Base-by-base conservation (phyloP, 2,113 vertebrate genomes). In the Bubo bubo region DNA sequence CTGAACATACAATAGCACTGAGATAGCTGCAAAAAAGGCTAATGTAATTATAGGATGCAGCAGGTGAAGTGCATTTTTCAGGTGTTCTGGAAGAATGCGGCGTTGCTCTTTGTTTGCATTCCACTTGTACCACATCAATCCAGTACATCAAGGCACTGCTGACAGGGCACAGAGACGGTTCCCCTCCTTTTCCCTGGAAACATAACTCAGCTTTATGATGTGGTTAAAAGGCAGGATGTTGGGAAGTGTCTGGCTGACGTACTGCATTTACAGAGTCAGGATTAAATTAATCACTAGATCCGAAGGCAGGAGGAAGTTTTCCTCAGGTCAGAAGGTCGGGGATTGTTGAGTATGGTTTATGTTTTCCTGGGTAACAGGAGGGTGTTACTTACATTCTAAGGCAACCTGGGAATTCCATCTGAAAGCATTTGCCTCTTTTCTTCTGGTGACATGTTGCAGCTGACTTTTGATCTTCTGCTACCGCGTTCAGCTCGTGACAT, bases 251-350 rank as follows among this genome's bases (percentile, higher is more conserved):
- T 93, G 66, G 43, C 6, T 77, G 64, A 72, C 0, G 1, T 63
- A 71, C 21, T 50, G 73, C 39, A 55, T 87, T 79, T 91, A 45
- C 53, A 52, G 81, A 92, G 82, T 75, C 85, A 76, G 90, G 80
- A 91, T 94, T 93, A 94, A 89, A 85, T 93, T 79, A 96, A 91
- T 85, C 62, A 79, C 49, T 73, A 60, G 35, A 71, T 81, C 60
- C 91, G 68, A 92, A 49, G 52, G 91, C 41, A 95, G 60, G 26
- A 87, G 62, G 87, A 95, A 82, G 17, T 79, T 58, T 90, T 79
- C 34, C 70, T 63, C 39, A 53, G 81, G 85, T 90, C 70, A 90
- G 81, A 93, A 93, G 74, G 90, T 85, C 71, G 62, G 47, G 32
- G 45, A 39, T 87, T 91, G 39, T 49, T 90, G 66, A 87, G 28